Base-by-base conservation (phyloP, 2,888 invertebrate species). In the Tricholauxania praeusta region DNA sequence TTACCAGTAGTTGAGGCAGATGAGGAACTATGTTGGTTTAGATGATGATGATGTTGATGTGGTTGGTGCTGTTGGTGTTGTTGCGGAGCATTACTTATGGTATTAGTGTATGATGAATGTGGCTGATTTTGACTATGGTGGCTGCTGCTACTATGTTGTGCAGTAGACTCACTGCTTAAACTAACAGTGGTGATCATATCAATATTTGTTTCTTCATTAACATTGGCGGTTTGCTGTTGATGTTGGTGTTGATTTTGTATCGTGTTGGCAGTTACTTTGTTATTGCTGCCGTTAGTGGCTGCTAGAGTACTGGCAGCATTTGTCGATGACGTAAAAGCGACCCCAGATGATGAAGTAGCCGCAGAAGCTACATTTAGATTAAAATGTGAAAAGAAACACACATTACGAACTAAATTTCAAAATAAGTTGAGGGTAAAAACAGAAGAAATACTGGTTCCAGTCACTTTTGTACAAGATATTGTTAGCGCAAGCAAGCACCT, bases 21-120 rank as follows among this genome's bases (percentile, higher is more conserved):
- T 73, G 82, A 78, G 82, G 83, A 83, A 82, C 82, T 82, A 77
- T 78, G 76, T 78, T 78, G 78, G 77, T 74, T 78, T 73, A n/a
- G n/a, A n/a, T 75, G 71, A 52, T 57, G 55, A n/a, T 73, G 74
- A 66, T 78, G 74, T 66, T 80, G 77, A 71, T 82, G 82, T 71
- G 74, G 72, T 72, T 76, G 76, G 72, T 78, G 75, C 59, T 74
- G 74, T 72, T 28, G 28, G 28, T 28, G 28, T 76, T 65, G 66
- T 76, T 75, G 72, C 74, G 64, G 22, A 22, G 49, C 22, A 17
- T 49, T 63, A 19, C 64, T 19, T 22, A 64, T 72, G 60, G 32
- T 67, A 39, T 19, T 51, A 17, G 22, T 62, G 19, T 70, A 47
- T 22, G 52, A 53, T 39, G 62, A 70, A n/a, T 80, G 79, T 69